Evolutionary conservation across 1,140 invertebrate genomes (phyloP), one percentile per base, ranked within the genome.

Genomic region (Bombus superbus): DNA sequence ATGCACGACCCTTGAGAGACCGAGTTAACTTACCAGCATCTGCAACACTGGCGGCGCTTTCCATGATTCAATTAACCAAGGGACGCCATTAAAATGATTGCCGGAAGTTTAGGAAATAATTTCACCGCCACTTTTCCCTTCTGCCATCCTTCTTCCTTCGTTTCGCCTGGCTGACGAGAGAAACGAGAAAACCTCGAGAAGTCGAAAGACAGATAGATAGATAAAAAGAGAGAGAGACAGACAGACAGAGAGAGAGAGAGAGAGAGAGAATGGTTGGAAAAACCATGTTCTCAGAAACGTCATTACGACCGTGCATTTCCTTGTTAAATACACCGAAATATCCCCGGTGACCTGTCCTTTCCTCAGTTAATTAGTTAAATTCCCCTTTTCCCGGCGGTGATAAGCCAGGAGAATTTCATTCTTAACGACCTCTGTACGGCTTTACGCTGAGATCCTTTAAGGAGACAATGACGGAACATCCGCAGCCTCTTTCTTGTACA

Each of bases 361-460:
- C 90, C 82, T 89, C 90, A 69, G 90, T 91, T 91, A 91, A 91
- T 91, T 91, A 91, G 90, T 87, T 87, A 91, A 91, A 91, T 80
- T 91, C 90, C 89, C 90, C 68, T 73, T 80, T 85, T 83, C 87
- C 66, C 82, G 79, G 8, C 72, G 87, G 90, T 91, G 89, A 91
- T 91, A 91, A 91, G 90, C 89, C 66, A 35, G 84, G 13, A 25
- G 89, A 91, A 91, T 91, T 91, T 91, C 88, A 88, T 89, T 88
- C 89, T 91, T 89, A 91, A 91, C 87, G 90, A 91, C 74, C 89
- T n/a, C 84, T 59, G 86, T 71, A 79, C 68, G 83, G 71, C 72
- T 78, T 80, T 68, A 75, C 77, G 59, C 59, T 73, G 25, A 28
- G 66, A 77, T 81, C 82, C 89, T 83, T 90, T 90, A 90, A 90